Evolutionary conservation across 2,888 invertebrate genomes (phyloP).

Genomic region (Zhuqinia jingwanae): DNA sequence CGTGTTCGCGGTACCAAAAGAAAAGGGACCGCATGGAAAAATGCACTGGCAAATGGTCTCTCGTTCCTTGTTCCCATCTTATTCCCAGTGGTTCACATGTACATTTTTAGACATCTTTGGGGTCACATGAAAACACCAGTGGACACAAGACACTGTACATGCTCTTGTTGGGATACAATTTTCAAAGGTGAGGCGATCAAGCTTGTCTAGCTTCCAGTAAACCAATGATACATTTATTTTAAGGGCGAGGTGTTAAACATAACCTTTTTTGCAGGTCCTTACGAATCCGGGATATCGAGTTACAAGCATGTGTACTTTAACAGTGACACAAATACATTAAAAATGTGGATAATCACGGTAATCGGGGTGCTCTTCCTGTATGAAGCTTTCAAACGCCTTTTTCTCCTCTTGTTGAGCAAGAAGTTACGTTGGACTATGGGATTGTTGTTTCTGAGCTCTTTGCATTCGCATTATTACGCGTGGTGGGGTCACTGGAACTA

Average conservation of each 20-base stretch:
- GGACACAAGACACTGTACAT: constrained; percentile 85
- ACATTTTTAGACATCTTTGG: constrained; percentile 85
- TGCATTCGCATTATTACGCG: constrained; percentile 87
- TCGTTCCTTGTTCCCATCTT: constrained; percentile 80
- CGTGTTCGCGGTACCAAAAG: constrained; percentile 39
- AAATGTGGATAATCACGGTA: constrained; percentile 86
- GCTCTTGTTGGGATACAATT: constrained; percentile 89
- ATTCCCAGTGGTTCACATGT: constrained; percentile 85
- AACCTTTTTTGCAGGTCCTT: constrained; percentile 82
- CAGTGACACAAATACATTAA: constrained; percentile 85
- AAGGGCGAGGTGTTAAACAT: too few relatives aligned
- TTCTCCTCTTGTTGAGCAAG: constrained; percentile 83
- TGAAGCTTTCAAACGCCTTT: constrained; percentile 84
- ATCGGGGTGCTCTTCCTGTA: constrained; percentile 84
- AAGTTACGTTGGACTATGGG: constrained; percentile 85
- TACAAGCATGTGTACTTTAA: constrained; percentile 88
- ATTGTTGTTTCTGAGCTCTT: constrained; percentile 84
- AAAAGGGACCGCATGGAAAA: constrained; percentile 49
- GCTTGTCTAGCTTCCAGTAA: neutral
- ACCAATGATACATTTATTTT: too few relatives aligned
- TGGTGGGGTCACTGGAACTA: constrained; percentile 88
- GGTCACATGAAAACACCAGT: constrained; percentile 86
- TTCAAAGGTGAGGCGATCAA: constrained; percentile 84
- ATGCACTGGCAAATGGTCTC: constrained; percentile 43
- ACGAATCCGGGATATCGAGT: constrained; percentile 86